These are phyloP conservation scores for Periphyllus acericola DNA, from an alignment of 2,888 invertebrate species.

Conservation along the genomic window DNA sequence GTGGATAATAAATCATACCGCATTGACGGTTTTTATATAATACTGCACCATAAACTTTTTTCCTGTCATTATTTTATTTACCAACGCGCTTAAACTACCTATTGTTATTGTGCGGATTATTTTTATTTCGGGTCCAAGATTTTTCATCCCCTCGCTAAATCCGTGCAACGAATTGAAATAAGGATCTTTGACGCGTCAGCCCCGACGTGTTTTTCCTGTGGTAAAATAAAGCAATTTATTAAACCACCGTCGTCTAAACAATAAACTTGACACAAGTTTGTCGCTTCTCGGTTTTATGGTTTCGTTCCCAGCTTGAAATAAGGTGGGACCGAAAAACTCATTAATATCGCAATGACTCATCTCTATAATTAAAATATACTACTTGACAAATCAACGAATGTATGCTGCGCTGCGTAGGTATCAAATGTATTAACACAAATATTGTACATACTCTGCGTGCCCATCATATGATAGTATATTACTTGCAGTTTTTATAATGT, in stretches of 20 bases:
- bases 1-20: slow-evolving; percentile 10
- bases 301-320: background rate
- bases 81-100: background rate
- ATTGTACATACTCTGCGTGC: background rate
- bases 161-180: background rate
- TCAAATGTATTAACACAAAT: background rate
- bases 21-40: background rate
- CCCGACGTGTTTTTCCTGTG: background rate
- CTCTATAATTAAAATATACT: slow-evolving; percentile 29
- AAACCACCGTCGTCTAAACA: background rate
- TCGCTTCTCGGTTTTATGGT: background rate
- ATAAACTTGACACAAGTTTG: slow-evolving; percentile 1
- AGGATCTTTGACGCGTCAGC: background rate
- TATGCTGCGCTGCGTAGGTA: slow-evolving; percentile 8
- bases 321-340: slow-evolving; percentile 1
- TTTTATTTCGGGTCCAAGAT: slow-evolving; percentile 17
- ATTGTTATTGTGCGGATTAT: background rate
- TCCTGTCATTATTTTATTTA: background rate
- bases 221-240: background rate
- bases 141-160: slow-evolving; percentile 13
- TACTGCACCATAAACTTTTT: too few relatives aligned
- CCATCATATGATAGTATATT: background rate
- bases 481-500: background rate
- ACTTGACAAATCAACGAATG: background rate
- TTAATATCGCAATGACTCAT: slow-evolving; percentile 33